These are phyloP conservation scores for Ophioninae sp. DNA, from an alignment of 2,888 invertebrate species.

Conservation along the genomic window DNA sequence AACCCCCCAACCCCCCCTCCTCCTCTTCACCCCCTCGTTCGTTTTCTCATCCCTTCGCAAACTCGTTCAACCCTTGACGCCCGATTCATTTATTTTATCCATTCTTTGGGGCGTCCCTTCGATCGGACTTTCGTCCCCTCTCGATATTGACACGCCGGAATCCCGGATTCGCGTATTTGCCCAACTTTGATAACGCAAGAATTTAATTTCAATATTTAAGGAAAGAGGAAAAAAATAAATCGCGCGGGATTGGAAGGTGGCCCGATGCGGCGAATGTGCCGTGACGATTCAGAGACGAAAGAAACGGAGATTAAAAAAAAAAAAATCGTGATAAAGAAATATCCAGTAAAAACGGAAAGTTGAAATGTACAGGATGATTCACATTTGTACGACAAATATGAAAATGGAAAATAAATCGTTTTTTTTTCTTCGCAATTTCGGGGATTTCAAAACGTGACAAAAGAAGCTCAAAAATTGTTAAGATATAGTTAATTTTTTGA, in stretches of 20 bases:
- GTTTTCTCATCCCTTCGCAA: constrained; percentile 9
- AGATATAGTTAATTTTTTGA: too few relatives aligned
- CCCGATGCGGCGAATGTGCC: neutral
- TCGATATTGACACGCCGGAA: constrained; percentile 43
- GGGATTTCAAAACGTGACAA: too few relatives aligned
- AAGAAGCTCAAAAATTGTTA: too few relatives aligned
- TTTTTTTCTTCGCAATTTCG: too few relatives aligned
- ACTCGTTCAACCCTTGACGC: constrained; percentile 25
- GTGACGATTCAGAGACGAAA: neutral
- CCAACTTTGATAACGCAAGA: constrained; percentile 56
- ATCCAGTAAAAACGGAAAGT: neutral
- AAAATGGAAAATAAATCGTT: too few relatives aligned
- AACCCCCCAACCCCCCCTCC: constrained; percentile 6
- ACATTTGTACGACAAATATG: too few relatives aligned
- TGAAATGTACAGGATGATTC: neutral
- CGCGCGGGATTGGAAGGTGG: neutral
- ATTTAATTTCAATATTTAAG: constrained; percentile 55
- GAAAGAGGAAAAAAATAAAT: constrained; percentile 30
- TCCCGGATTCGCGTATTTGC: constrained; percentile 44
- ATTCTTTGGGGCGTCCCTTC: constrained; percentile 13
- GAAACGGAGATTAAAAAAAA: constrained; percentile 21
- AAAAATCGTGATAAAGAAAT: neutral
- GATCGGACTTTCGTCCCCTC: neutral
- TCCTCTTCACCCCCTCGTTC: constrained; percentile 15
- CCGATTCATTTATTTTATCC: constrained; percentile 53